phyloP scores from a whole-genome alignment of 2,888 invertebrate genomes.

The Thymelicus lineola region DNA sequence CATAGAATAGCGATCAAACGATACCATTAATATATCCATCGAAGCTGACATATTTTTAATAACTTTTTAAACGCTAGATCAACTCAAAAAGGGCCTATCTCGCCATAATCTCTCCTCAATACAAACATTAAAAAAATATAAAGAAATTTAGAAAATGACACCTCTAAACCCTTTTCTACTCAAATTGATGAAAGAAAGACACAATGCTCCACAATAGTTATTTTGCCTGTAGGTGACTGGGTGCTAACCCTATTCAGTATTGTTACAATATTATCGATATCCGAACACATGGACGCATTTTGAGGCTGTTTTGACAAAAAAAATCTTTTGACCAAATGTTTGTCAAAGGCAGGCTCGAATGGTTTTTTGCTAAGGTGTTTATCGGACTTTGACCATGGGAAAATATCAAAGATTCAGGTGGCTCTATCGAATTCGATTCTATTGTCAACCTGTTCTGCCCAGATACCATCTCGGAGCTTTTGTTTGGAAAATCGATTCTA shows the following conservation, averaged over 20 bases:
- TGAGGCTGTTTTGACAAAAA: conserved; percentile 73
- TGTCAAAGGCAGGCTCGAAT: conserved; percentile 72
- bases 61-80: not conserved
- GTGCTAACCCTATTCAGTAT: conserved; percentile 58
- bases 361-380: conserved; percentile 81
- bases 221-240: conserved; percentile 68
- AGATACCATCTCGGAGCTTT: conserved; percentile 68
- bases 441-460: conserved; percentile 75
- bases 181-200: conserved; percentile 80
- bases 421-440: conserved; percentile 66
- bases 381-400: conserved; percentile 83
- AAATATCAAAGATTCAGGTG: conserved; percentile 82
- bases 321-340: conserved; percentile 83
- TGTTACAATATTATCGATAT: conserved; percentile 76
- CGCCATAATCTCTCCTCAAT: conserved; percentile 25
- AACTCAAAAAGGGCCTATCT: conserved; percentile 29
- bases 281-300: conserved; percentile 72
- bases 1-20: too few species aligned
- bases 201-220: conserved; percentile 81
- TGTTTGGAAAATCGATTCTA: conserved; percentile 52
- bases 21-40: too few species aligned
- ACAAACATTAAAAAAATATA: conserved; percentile 35
- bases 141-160: conserved; percentile 70
- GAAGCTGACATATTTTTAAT: not conserved
- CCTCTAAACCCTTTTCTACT: conserved; percentile 79